Conservation (phyloP, 1,140 invertebrate genomes). For the Araneus ventricosus region DNA sequence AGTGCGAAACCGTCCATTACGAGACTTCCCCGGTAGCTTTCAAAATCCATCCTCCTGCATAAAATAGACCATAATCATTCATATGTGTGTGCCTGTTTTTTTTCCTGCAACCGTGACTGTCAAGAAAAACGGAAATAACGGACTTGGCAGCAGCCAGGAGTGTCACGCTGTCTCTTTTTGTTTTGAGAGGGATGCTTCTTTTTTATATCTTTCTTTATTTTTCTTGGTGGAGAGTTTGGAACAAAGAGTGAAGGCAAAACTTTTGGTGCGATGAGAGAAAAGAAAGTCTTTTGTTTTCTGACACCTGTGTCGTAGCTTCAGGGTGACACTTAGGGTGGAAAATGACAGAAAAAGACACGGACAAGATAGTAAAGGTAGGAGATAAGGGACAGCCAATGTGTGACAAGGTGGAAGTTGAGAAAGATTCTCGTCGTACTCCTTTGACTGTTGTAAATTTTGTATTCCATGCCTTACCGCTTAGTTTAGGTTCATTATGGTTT, state of each 20-base stretch:
- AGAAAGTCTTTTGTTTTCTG: slow-evolving; percentile 11
- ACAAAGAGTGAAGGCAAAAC: slow-evolving; percentile 2
- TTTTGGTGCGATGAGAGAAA: background rate
- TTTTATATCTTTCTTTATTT: background rate
- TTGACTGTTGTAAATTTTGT: no score
- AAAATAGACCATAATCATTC: slow-evolving; percentile 47
- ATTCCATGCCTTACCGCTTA: no score
- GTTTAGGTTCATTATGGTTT: no score
- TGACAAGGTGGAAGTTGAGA: background rate
- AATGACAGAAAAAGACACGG: slow-evolving; percentile 9
- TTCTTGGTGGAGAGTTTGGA: background rate
- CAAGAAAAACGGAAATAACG: slow-evolving; percentile 18
- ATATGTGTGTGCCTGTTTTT: background rate
- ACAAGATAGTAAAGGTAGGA: background rate
- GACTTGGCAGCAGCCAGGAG: background rate
- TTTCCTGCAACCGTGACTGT: background rate
- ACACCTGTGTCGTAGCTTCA: slow-evolving; percentile 5
- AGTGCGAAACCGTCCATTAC: background rate
- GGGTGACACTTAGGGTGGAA: background rate
- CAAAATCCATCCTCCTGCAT: background rate
- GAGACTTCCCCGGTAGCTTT: background rate
- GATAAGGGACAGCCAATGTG: background rate
- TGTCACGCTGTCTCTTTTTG: background rate
- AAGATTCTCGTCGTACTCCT: background rate
- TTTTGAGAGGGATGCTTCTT: background rate